Evolutionary conservation across 2,888 invertebrate species (phyloP).

Genomic region (Druceiella hillmani): DNA sequence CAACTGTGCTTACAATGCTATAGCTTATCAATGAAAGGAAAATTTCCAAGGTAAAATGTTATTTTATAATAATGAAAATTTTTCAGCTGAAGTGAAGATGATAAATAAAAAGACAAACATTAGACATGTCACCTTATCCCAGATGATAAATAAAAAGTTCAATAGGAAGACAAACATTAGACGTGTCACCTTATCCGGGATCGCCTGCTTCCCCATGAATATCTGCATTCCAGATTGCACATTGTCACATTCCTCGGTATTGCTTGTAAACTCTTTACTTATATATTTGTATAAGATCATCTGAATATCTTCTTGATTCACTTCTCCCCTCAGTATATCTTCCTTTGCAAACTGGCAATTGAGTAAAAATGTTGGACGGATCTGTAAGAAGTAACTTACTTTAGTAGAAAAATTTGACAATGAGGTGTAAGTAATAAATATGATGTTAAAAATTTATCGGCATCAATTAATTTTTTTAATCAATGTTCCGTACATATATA

Average conservation of each 20-base stretch:
- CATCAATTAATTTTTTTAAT: no score
- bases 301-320: slow-evolving; percentile 30
- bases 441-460: no score
- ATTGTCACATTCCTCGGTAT: slow-evolving; percentile 32
- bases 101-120: no score
- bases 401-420: no score
- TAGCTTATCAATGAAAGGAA: no score
- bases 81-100: no score
- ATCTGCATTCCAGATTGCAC: slow-evolving; percentile 48
- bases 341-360: slow-evolving; percentile 38
- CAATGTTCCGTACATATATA: no score
- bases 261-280: slow-evolving; percentile 29
- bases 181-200: slow-evolving; percentile 55
- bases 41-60: no score
- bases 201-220: slow-evolving; percentile 46
- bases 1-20: no score
- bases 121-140: no score
- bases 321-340: slow-evolving; percentile 39
- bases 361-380: slow-evolving; percentile 51
- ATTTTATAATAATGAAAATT: no score
- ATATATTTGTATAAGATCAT: slow-evolving; percentile 29
- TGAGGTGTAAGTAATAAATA: no score
- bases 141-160: slow-evolving; percentile 2
- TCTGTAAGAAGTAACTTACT: slow-evolving; percentile 28
- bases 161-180: neutral